Evolutionary conservation across 2,888 invertebrate genomes (phyloP), one percentile per base, ranked within the genome.

Genomic region (Agrotis ipsilon): DNA sequence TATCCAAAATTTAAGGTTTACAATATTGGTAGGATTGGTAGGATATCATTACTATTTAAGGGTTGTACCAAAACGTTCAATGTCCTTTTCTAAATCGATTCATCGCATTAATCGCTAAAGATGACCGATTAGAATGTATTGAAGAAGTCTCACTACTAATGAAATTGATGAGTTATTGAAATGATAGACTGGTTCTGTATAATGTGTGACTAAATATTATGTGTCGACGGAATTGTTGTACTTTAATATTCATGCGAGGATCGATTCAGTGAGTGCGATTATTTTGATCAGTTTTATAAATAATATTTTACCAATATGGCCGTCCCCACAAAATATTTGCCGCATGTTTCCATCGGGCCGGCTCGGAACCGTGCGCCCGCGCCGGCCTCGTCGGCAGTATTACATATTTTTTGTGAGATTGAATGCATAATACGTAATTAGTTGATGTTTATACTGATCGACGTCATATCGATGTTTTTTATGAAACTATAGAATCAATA

Each of bases 381-480:
- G 68, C 81, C 89, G 91, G 89, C 88, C 88, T 89, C 87, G 90
- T 89, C 89, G 94, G 92, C 94, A 96, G 95, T 95, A 95, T 96
- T 96, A 95, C 89, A 85, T 86, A 83, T 86, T 88, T 90, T 93
- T 91, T 91, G 91, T 87, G 84, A 87, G 88, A 88, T 91, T 92
- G 91, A 90, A 88, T 91, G 93, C 90, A 90, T 92, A 91, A 91
- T 90, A 88, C 69, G 78, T 88, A 87, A 82, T 69, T 80, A 85
- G 74, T 83, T 67, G 59, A 78, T 49, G 45, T 80, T 75, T 75
- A 71, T 65, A 75, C 80, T 79, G 81, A 68, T 73, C 68, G 74
- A 79, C 74, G 80, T 83, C 80, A 85, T 83, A 78, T 69, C 88
- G 86, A 75, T 82, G 66, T 79, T 84, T 82, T 16, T 64, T 75